A percentile compares a stretch with the other conserved stretches of the same genome.
Conservation (phyloP, 2,888 invertebrate genomes). For the Heteropelma amictum region DNA sequence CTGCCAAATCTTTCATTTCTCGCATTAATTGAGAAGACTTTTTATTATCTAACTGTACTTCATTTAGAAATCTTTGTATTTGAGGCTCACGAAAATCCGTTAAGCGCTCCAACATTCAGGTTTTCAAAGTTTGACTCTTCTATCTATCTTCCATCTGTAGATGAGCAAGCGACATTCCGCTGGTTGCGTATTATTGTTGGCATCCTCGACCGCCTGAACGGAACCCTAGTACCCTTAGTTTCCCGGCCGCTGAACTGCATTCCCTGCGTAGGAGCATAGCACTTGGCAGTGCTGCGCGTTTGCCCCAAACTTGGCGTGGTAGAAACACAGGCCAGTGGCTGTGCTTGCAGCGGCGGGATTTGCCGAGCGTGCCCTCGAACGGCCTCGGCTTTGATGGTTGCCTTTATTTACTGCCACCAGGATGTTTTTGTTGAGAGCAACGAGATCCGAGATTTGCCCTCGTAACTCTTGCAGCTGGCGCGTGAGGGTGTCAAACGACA, state of each 20-base stretch:
- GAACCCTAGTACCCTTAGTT: neutral
- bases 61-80: constrained; percentile 41
- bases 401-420: neutral
- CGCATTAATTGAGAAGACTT: constrained; percentile 49
- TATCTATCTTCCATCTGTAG: too few species aligned
- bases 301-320: neutral
- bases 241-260: neutral
- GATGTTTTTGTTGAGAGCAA: neutral
- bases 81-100: constrained; percentile 45
- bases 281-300: neutral
- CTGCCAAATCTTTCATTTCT: constrained; percentile 40
- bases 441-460: neutral
- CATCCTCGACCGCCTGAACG: neutral
- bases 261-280: neutral
- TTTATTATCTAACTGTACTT: constrained; percentile 49
- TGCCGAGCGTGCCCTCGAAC: neutral
- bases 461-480: neutral
- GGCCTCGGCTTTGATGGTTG: neutral
- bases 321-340: neutral
- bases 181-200: neutral
- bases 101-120: too few species aligned
- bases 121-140: too few species aligned
- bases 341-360: neutral
- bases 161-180: neutral
- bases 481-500: neutral